These are phyloP conservation scores for Porites lobata DNA, from an alignment of 92 coral and sea anemone species.

Conservation along the genomic window DNA sequence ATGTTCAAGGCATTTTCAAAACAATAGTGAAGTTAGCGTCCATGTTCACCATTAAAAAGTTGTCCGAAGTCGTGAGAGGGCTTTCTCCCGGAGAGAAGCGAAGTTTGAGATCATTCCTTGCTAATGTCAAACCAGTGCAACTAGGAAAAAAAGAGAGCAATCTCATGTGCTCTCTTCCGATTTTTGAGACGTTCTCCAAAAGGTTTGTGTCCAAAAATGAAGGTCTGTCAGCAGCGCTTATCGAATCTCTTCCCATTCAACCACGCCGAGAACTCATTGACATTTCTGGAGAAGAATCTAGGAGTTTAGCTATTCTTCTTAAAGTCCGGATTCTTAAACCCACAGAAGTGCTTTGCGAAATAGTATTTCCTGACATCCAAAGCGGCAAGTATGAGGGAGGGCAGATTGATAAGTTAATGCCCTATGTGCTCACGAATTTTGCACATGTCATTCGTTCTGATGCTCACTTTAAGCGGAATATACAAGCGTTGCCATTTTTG, in stretches of 20 bases:
- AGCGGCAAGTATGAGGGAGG: slow-evolving; percentile 44
- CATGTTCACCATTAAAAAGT: background rate
- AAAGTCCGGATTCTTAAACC: slow-evolving; percentile 46
- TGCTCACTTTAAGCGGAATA: slow-evolving; percentile 6
- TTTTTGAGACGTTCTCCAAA: slow-evolving; percentile 64
- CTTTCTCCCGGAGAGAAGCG: slow-evolving; percentile 31
- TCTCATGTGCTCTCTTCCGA: slow-evolving; percentile 38
- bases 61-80: background rate
- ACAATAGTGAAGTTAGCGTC: slow-evolving; percentile 46
- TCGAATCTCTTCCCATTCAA: slow-evolving; percentile 54
- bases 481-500: slow-evolving; percentile 64
- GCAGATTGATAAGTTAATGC: slow-evolving; percentile 66
- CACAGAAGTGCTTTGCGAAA: slow-evolving; percentile 45
- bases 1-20: slow-evolving; percentile 55
- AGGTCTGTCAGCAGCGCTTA: slow-evolving; percentile 50
- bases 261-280: slow-evolving; percentile 58
- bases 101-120: slow-evolving; percentile 60
- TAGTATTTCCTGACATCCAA: slow-evolving; percentile 58
- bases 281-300: slow-evolving; percentile 47
- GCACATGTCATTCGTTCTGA: slow-evolving; percentile 6
- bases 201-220: slow-evolving; percentile 30
- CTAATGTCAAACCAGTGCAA: background rate
- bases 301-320: slow-evolving; percentile 53
- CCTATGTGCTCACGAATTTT: slow-evolving; percentile 41
- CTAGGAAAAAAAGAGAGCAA: background rate